Evolutionary conservation across 2,113 vertebrate species (phyloP).

Genomic region (Scomber colias): DNA sequence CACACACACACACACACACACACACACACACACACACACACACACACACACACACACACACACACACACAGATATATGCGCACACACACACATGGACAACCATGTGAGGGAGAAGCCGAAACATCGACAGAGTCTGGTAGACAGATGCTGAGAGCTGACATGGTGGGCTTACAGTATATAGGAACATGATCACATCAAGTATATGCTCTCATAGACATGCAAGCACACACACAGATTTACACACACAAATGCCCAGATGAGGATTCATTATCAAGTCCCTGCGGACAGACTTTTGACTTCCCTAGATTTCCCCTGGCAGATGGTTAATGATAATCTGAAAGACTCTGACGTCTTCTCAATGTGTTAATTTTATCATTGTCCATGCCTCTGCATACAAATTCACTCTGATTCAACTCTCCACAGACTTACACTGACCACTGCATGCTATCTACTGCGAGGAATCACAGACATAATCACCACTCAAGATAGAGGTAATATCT

Average conservation of each 20-base stretch:
- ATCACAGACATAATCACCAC: neutral
- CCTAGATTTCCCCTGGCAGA: slow-evolving; percentile 30
- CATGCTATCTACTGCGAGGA: neutral
- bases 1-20: slow-evolving; percentile 8
- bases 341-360: neutral
- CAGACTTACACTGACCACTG: neutral
- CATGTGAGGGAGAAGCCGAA: slow-evolving; percentile 49
- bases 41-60: neutral
- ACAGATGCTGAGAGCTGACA: slow-evolving; percentile 61
- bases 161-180: slow-evolving; percentile 49
- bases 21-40: slow-evolving; percentile 46
- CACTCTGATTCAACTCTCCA: neutral
- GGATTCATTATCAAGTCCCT: slow-evolving; percentile 38
- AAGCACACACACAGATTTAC: slow-evolving; percentile 22
- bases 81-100: slow-evolving; percentile 45
- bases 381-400: slow-evolving; percentile 21
- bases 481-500: neutral
- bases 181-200: slow-evolving; percentile 27
- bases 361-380: slow-evolving; percentile 25
- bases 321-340: slow-evolving; percentile 36
- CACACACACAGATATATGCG: neutral
- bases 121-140: slow-evolving; percentile 34
- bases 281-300: slow-evolving; percentile 38
- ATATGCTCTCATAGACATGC: slow-evolving; percentile 19
- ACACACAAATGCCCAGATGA: slow-evolving; percentile 6